phyloP scores from a whole-genome alignment of 2,113 vertebrate species.

The Jaculus jaculus region DNA sequence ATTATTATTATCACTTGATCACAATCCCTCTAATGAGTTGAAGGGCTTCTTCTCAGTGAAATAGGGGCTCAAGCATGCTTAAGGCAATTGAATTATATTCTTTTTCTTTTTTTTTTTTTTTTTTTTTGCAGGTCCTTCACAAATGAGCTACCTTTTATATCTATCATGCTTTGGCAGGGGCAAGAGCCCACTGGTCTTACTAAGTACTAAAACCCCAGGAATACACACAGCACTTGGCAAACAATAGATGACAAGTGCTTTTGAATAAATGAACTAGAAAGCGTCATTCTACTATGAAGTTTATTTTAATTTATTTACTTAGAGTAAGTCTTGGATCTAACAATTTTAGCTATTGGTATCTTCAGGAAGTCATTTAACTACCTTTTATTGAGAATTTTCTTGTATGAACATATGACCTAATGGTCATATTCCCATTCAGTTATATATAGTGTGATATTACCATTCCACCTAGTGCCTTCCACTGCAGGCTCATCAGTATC shows the following conservation, averaged over 20 bases:
- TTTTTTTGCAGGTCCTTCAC: conserved; percentile 45
- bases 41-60: conserved; percentile 60
- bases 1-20: conserved; percentile 57
- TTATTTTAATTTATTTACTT: neutral
- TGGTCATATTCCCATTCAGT: too few relatives aligned
- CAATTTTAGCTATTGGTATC: neutral
- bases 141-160: conserved; percentile 34
- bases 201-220: neutral
- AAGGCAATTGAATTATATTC: conserved; percentile 63
- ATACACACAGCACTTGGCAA: neutral
- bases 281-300: neutral
- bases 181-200: neutral
- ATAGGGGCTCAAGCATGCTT: conserved; percentile 57
- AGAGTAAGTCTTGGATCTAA: neutral
- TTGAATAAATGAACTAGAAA: neutral
- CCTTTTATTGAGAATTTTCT: neutral
- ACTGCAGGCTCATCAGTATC: too few relatives aligned
- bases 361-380: neutral
- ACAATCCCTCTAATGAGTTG: conserved; percentile 69
- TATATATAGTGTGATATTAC: too few relatives aligned
- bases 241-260: neutral
- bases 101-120: too few relatives aligned
- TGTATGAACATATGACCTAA: too few relatives aligned
- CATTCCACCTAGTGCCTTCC: too few relatives aligned
- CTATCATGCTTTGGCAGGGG: neutral